Percentiles rank a stretch among this genome's conserved stretches.
Evolutionary conservation across 2,888 invertebrate species (phyloP).

Genomic region (Oscheius sp.): DNA sequence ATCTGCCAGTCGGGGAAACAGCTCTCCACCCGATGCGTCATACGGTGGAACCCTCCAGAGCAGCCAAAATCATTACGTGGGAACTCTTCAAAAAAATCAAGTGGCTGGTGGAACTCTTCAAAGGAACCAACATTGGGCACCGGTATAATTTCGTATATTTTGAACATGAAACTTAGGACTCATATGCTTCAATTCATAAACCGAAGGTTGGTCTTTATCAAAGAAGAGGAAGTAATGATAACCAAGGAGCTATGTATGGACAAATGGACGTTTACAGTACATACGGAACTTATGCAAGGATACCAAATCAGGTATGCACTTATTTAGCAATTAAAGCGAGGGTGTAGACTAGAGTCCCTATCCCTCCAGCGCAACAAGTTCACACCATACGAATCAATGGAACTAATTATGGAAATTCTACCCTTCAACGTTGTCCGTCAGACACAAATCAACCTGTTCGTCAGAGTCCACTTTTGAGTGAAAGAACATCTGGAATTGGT

Average conservation of each 20-base stretch:
- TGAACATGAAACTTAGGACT: conserved; percentile 29
- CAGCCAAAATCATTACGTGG: conserved; percentile 36
- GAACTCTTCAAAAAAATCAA: conserved; percentile 41
- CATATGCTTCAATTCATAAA: conserved; percentile 57
- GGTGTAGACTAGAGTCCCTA: conserved; percentile 45
- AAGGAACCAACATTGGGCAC: conserved; percentile 18
- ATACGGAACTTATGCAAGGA: conserved; percentile 54
- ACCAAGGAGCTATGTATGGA: conserved; percentile 32
- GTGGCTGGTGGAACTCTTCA: conserved; percentile 40
- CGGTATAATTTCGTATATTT: conserved; percentile 2
- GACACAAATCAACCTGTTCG: conserved; percentile 17
- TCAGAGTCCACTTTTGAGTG: conserved; percentile 52
- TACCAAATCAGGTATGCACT: conserved; percentile 34
- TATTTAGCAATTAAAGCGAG: not conserved
- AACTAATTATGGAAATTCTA: conserved; percentile 2
- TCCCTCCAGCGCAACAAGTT: conserved; percentile 26
- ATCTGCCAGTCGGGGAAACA: conserved; percentile 40
- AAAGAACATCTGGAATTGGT: conserved; percentile 32
- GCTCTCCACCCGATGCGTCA: conserved; percentile 44
- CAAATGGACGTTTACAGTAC: conserved; percentile 38
- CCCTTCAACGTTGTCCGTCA: conserved; percentile 11
- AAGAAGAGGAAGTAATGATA: conserved; percentile 39
- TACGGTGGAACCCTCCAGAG: conserved; percentile 39
- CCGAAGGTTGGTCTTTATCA: conserved; percentile 36
- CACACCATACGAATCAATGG: conserved; percentile 28